Evolutionary conservation across 2,113 vertebrate genomes (phyloP).

Genomic region (Chrysemys picta): DNA sequence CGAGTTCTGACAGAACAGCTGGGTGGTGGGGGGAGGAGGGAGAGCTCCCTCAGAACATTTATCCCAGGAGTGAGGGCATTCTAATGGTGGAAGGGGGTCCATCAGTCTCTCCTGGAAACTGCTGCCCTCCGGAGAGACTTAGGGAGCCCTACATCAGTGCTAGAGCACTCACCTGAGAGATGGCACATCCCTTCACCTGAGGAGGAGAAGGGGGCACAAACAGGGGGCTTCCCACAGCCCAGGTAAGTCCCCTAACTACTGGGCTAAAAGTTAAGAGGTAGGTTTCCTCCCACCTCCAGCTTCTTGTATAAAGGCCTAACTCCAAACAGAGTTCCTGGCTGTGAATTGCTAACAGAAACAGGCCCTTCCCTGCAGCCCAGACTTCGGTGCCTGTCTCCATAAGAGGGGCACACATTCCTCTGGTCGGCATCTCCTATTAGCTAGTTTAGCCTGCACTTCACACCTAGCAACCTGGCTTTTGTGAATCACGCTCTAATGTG

Average conservation of each 20-base stretch:
- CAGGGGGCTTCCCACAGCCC: neutral
- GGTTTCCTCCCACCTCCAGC: neutral
- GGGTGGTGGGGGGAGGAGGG: neutral
- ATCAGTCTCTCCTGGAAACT: neutral
- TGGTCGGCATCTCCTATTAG: neutral
- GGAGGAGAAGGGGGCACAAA: neutral
- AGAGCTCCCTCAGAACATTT: neutral
- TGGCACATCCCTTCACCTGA: neutral
- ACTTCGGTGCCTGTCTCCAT: neutral
- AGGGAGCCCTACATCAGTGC: neutral
- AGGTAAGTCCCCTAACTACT: no score
- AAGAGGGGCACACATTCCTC: neutral
- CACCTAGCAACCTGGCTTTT: neutral
- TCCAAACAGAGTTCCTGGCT: neutral
- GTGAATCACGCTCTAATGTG: neutral
- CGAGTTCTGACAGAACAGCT: neutral
- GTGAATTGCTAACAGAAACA: neutral
- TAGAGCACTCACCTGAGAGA: neutral
- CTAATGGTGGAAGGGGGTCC: neutral
- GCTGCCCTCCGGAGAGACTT: neutral
- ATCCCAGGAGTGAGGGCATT: neutral
- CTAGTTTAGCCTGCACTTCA: neutral
- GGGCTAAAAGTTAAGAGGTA: neutral
- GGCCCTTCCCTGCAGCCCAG: neutral
- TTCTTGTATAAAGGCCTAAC: neutral